Conservation (phyloP, 2,797 vertebrate genomes). For the Morelia viridis region DNA sequence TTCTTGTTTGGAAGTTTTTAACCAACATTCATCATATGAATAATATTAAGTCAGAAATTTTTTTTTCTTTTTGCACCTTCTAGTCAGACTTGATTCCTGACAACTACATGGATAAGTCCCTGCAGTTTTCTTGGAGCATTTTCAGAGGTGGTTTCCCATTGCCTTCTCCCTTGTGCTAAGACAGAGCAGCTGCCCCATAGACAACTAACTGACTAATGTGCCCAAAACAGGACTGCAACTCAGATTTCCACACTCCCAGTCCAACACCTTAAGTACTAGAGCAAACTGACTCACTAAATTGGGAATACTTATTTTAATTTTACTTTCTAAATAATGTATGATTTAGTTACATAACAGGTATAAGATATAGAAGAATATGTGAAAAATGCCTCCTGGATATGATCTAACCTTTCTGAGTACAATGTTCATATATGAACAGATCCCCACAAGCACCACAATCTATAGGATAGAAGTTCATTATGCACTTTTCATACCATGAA, state of each 20-base stretch:
- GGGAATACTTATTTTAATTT: neutral
- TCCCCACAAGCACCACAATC: neutral
- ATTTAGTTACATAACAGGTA: neutral
- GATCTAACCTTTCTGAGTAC: neutral
- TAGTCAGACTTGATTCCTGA: neutral
- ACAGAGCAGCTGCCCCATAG: neutral
- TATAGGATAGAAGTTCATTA: neutral
- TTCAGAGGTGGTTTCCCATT: neutral
- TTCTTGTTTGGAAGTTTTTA: neutral
- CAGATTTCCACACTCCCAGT: neutral
- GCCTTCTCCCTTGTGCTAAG: neutral
- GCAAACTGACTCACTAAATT: neutral
- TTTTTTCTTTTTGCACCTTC: neutral
- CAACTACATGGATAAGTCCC: neutral
- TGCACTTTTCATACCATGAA: neutral
- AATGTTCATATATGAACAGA: neutral
- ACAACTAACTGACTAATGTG: neutral
- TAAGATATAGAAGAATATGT: neutral
- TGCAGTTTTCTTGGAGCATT: neutral
- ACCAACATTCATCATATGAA: neutral
- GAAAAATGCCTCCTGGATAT: neutral
- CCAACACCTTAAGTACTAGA: neutral
- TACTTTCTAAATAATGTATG: neutral
- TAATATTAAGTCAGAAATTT: neutral
- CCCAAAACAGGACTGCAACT: neutral